These are phyloP conservation scores for Argyrosomus japonicus DNA, from an alignment of 2,113 vertebrate genomes.

Conservation along the genomic window DNA sequence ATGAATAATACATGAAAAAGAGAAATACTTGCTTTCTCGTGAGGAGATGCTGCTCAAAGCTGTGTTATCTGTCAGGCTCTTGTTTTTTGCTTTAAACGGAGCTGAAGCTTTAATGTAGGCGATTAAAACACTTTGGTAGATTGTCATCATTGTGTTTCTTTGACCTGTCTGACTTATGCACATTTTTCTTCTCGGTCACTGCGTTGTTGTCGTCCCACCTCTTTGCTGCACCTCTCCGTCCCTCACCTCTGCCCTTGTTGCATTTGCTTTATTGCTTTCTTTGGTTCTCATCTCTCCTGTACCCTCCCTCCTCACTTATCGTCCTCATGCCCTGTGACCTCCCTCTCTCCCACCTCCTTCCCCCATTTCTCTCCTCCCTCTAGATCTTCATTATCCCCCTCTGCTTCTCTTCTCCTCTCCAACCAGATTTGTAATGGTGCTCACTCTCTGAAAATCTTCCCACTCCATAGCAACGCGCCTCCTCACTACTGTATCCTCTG, in stretches of 20 bases:
- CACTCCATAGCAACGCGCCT: conserved; percentile 84
- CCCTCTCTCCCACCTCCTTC: neutral
- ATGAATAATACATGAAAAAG: conserved; percentile 22
- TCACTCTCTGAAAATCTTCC: conserved; percentile 76
- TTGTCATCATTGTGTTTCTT: conserved; percentile 30
- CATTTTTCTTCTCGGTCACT: conserved; percentile 28
- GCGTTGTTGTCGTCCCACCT: neutral
- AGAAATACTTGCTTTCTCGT: neutral
- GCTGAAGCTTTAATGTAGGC: conserved; percentile 13
- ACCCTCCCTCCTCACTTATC: conserved; percentile 18
- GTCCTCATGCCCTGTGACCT: conserved; percentile 31
- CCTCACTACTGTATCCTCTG: conserved; percentile 63
- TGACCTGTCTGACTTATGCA: conserved; percentile 41
- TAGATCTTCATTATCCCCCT: conserved; percentile 41
- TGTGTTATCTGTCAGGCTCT: conserved; percentile 1
- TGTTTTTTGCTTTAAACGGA: neutral
- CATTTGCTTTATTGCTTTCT: conserved; percentile 75
- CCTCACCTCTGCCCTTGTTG: conserved; percentile 63
- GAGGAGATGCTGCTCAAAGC: neutral
- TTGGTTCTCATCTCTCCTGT: conserved; percentile 22
- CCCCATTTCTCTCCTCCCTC: neutral
- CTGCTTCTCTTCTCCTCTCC: neutral
- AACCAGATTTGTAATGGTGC: conserved; percentile 62
- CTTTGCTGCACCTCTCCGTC: neutral
- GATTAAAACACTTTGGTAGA: conserved; percentile 56